Conservation (phyloP, 1,140 invertebrate species). For the Zaprionus vittiger region DNA sequence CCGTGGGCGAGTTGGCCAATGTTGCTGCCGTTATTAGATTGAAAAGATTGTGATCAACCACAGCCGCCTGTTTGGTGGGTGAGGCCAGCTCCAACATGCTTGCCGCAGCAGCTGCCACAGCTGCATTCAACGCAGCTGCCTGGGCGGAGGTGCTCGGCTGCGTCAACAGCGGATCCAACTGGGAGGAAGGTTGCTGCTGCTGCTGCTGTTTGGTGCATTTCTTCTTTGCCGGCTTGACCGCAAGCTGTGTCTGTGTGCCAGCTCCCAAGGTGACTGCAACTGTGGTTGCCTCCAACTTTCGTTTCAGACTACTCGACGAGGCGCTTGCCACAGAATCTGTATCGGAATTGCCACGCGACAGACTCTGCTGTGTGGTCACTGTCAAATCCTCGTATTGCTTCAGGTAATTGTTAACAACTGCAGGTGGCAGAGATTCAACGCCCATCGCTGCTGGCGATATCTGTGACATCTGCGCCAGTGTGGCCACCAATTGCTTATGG, state of each 20-base stretch:
- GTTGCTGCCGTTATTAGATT: conserved; percentile 59
- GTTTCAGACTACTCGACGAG: conserved; percentile 66
- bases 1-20: conserved; percentile 15
- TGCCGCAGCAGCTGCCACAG: conserved; percentile 38
- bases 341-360: conserved; percentile 70
- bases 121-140: conserved; percentile 49
- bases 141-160: conserved; percentile 71
- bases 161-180: conserved; percentile 48
- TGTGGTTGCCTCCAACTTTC: conserved; percentile 45
- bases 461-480: conserved; percentile 28
- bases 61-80: conserved; percentile 50
- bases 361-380: conserved; percentile 49
- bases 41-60: conserved; percentile 60
- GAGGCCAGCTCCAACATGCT: conserved; percentile 58
- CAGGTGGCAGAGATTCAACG: conserved; percentile 17
- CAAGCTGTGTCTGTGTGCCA: not conserved
- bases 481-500: conserved; percentile 41
- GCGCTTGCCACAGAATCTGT: conserved; percentile 79
- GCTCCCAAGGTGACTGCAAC: not conserved
- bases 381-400: conserved; percentile 63
- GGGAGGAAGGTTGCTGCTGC: conserved; percentile 11
- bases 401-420: conserved; percentile 50
- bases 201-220: conserved; percentile 35
- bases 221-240: conserved; percentile 50
- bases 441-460: not conserved